Evolutionary conservation across 2,888 invertebrate genomes (phyloP), one percentile per base, ranked within the genome.

Genomic region (Perithous albicinctus): DNA sequence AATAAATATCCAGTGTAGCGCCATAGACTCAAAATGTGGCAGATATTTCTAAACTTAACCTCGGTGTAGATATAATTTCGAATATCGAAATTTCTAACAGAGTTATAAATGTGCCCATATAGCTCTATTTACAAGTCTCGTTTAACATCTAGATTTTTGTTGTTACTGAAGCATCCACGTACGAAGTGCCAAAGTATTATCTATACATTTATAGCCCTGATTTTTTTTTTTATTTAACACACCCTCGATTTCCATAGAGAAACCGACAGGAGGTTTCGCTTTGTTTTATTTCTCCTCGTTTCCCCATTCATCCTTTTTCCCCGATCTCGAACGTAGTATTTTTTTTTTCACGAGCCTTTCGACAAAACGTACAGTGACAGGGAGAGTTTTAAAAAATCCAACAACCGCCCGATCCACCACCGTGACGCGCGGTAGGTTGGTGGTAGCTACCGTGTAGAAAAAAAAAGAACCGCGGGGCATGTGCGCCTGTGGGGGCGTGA

Each of bases 401-500:
- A 51, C 76, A 67, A 76, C 46, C 54, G 35, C 66, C 73, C 54
- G 38, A 80, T 43, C 63, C 51, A 67, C 70, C 23, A 56, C 46
- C 61, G 59, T 48, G 26, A 48, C 41, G 46, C 46, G 26, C 26
- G 18, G 8, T 10, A 54, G 69, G 63, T 15, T 32, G 32, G 38
- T 46, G 26, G n/a, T n/a, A n/a, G n/a, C n/a, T n/a, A n/a, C n/a
- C 75, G n/a, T 20, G 48, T 23, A 69, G 43, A 46, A 59, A 23
- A 48, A 69, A 79, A 79, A 76, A 54, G 59, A 73, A 69, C 35
- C 18, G 20, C 32, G 69, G 46, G 59, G 76, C 67, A 79, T 79
- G 82, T 77, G 77, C 74, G 70, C 38, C 43, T 29, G 63, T 72
- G 67, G 63, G n/a, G 64, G 46, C 8, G 48, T 35, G 48, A 41